Base-by-base conservation (phyloP, 1,140 invertebrate genomes). In the Euwallacea similis region DNA sequence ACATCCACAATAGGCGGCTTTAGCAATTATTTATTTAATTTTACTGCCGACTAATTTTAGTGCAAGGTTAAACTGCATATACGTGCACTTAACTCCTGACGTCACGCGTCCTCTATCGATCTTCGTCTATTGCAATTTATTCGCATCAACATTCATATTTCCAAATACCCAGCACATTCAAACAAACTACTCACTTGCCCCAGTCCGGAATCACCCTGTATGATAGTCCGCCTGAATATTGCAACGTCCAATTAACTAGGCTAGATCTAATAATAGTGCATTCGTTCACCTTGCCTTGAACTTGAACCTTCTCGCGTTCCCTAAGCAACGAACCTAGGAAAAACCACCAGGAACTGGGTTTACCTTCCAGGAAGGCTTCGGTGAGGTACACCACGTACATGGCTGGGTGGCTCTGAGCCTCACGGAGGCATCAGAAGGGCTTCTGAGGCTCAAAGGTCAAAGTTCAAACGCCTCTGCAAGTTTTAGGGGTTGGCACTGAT, bases 11-110 rank as follows among this genome's bases (percentile, higher is more conserved):
- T 61, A 41, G 59, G 42, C 41, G 41, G 6, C 46, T 50, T 50
- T 50, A 13, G 13, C 9, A 50, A 50, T 50, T 50, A 64, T 43
- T 66, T 33, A 66, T 53, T 69, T 69, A 59, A 69, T 59, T 60
- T 66, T 61, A n/a, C 54, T 77, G 70, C 71, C 71, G 72, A 80
- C 79, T 81, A 81, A 81, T 81, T 79, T 80, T 81, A 80, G 79
- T 79, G 79, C 79, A 80, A 80, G 79, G 79, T 78, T 77, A 74
- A 71, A 76, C 74, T 77, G 76, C 76, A 77, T 73, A 72, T 58
- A 61, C 62, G 66, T 70, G 69, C 63, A 65, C 15, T 16, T 16
- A 41, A 43, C 61, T 64, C 61, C 67, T 77, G 77, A 79, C 77
- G 79, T 79, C 73, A 78, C 62, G 61, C 54, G 55, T 47, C 55